These are phyloP conservation scores for Pachyuromys duprasi DNA, from an alignment of 2,797 vertebrate genomes.

Conservation along the genomic window DNA sequence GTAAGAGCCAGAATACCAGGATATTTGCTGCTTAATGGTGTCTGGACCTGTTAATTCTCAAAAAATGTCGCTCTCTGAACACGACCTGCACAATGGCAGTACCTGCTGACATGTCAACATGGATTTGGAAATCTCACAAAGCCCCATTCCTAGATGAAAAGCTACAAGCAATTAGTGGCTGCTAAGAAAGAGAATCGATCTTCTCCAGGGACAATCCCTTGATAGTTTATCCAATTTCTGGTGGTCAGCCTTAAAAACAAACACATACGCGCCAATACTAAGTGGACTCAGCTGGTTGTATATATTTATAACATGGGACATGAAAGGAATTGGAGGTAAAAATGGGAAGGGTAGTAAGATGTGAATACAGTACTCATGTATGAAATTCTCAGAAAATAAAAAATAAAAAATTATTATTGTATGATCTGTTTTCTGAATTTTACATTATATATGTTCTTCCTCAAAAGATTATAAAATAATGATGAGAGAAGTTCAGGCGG, in stretches of 20 bases:
- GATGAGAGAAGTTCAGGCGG: neutral
- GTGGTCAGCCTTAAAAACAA: neutral
- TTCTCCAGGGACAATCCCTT: neutral
- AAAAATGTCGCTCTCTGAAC: neutral
- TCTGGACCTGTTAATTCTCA: neutral
- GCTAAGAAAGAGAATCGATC: neutral
- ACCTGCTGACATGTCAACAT: neutral
- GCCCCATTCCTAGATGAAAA: neutral
- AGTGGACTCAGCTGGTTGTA: neutral
- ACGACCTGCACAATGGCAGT: neutral
- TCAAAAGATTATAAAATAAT: neutral
- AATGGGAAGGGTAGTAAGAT: too few species aligned
- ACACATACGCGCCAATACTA: neutral
- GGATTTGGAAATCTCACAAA: neutral
- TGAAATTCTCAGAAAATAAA: neutral
- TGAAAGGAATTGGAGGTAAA: neutral
- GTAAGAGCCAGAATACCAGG: neutral
- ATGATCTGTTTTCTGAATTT: neutral
- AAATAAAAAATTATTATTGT: neutral
- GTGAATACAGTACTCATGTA: neutral
- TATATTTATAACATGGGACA: neutral
- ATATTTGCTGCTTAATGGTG: neutral
- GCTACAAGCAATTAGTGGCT: neutral
- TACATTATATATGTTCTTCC: neutral
- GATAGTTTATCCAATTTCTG: neutral